Percentiles rank a stretch among this genome's conserved stretches.
phyloP scores from a whole-genome alignment of 35 echinoderm and acorn worm species.

The Ophiothrix spiculata region DNA sequence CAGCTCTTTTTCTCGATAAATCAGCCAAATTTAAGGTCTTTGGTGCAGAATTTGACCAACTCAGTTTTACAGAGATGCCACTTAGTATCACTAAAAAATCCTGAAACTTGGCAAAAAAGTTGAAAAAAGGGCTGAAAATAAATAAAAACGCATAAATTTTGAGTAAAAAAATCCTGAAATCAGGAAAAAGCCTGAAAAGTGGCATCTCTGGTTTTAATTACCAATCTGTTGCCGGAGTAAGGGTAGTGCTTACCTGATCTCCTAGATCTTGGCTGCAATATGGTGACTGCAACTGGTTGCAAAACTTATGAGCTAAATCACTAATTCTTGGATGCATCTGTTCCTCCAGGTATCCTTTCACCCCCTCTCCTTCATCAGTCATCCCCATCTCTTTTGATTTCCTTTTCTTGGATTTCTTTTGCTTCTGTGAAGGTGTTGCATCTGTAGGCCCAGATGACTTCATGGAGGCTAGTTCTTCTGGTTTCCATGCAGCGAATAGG shows the following conservation, averaged over 20 bases:
- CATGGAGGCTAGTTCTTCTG: constrained; percentile 47
- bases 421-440: neutral
- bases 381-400: neutral
- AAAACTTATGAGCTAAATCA: constrained; percentile 70
- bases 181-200: no score
- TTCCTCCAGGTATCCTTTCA: constrained; percentile 25
- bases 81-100: no score
- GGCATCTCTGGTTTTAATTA: no score
- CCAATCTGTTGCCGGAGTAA: no score
- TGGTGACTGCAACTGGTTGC: constrained; percentile 70
- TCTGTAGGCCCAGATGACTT: neutral
- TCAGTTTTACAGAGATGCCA: no score
- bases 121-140: no score
- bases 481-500: constrained; percentile 75
- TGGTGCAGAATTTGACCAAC: no score
- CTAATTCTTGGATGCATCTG: constrained; percentile 36
- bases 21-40: no score
- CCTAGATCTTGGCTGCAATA: constrained; percentile 56
- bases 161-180: no score
- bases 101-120: no score
- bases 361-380: constrained; percentile 2
- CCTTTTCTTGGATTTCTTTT: constrained; percentile 36
- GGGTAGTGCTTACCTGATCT: constrained; percentile 86
- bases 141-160: no score
- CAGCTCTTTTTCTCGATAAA: no score